phyloP scores from a whole-genome alignment of 2,888 invertebrate genomes.

The Chaetogeoica ovagalla region DNA sequence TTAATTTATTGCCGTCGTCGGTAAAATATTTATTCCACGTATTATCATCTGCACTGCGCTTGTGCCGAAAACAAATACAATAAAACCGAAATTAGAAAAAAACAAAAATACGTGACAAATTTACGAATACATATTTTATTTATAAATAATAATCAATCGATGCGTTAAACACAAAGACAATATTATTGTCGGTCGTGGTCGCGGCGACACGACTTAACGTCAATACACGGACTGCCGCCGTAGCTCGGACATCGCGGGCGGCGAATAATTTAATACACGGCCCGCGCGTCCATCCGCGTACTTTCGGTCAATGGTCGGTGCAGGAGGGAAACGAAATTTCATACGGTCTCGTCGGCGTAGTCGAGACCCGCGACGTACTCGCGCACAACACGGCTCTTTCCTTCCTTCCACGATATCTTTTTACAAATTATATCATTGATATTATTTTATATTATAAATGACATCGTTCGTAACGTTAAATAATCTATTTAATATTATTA shows the following conservation, averaged over 20 bases:
- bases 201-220: background rate
- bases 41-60: background rate
- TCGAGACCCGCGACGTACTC: background rate
- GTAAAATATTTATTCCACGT: slow-evolving; percentile 36
- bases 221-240: slow-evolving; percentile 3
- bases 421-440: too few relatives aligned
- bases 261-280: too few relatives aligned
- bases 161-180: slow-evolving; percentile 31
- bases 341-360: too few relatives aligned
- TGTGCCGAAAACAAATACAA: slow-evolving; percentile 33
- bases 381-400: too few relatives aligned
- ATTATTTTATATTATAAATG: too few relatives aligned
- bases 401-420: too few relatives aligned
- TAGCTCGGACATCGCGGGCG: background rate
- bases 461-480: too few relatives aligned
- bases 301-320: too few relatives aligned
- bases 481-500: too few relatives aligned
- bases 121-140: background rate
- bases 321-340: too few relatives aligned
- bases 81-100: slow-evolving; percentile 6
- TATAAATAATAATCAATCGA: slow-evolving; percentile 17
- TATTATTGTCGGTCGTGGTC: background rate
- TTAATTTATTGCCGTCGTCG: background rate
- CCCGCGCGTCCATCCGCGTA: too few relatives aligned
- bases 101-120: slow-evolving; percentile 25